phyloP scores from a whole-genome alignment of 2,888 invertebrate genomes.

The Tetramorium bicarinatum region DNA sequence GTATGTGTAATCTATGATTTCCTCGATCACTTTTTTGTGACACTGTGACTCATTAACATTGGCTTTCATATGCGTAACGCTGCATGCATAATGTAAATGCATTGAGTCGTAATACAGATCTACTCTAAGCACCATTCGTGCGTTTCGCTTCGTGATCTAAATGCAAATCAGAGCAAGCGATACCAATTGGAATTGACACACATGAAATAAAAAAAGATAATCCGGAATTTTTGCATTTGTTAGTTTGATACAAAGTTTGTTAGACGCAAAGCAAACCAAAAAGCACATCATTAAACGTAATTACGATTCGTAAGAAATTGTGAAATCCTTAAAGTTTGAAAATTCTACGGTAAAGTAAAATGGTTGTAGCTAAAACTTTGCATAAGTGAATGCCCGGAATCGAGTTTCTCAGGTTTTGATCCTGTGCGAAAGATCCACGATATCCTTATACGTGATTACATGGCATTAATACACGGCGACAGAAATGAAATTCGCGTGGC shows the following conservation, averaged over 20 bases:
- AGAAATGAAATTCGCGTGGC: slow-evolving; percentile 69
- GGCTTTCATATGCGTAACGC: slow-evolving; percentile 45
- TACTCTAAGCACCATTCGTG: neutral
- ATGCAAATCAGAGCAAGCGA: slow-evolving; percentile 17
- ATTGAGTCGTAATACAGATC: neutral
- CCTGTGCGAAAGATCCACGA: slow-evolving; percentile 5
- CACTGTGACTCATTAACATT: slow-evolving; percentile 41
- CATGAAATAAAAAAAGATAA: neutral
- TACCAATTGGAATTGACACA: neutral
- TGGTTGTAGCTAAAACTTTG: neutral
- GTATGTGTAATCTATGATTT: slow-evolving; percentile 55
- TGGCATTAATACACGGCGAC: slow-evolving; percentile 56
- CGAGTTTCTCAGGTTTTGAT: slow-evolving; percentile 5
- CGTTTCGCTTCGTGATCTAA: neutral
- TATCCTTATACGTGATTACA: slow-evolving; percentile 15
- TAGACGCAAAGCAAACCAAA: neutral
- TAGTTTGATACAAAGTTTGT: neutral
- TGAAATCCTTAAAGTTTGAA: neutral
- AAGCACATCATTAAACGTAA: neutral
- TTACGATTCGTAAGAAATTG: neutral
- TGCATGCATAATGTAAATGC: slow-evolving; percentile 48
- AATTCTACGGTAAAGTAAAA: neutral
- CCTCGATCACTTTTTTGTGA: slow-evolving; percentile 53
- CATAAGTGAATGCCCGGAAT: neutral
- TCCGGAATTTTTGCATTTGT: neutral